Base-by-base conservation (phyloP, 2,113 vertebrate genomes). In the Pelvicachromis taeniatus region DNA sequence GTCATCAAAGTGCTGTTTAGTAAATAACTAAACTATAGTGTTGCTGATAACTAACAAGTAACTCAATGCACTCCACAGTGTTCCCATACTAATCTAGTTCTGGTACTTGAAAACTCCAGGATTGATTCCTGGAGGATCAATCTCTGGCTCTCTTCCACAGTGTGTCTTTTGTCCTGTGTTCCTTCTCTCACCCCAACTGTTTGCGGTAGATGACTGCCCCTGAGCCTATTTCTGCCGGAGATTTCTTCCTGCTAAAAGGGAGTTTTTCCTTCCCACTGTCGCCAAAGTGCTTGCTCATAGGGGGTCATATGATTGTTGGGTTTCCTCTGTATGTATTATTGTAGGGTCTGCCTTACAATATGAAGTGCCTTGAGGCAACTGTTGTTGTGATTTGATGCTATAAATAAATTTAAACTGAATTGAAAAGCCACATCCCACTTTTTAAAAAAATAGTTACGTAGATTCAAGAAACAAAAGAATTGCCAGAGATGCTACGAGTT, bases 81-180 rank as follows among this genome's bases (percentile, higher is more conserved):
- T 73, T 73, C 61, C 21, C 19, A 65, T 4, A 0, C 19, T 65
- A 13, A 19, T 40, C 11, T 40, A 65, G 21, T 9, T 65, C 40
- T 73, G 14, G 40, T 73, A 73, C 14, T 48, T 42, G 13, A 29
- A 63, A 63, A 63, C 59, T 38, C 59, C 19, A 38, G 10, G 59
- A 8, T 2, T 38, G 33, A 63, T 38, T 3, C 33, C 33, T 63
- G 59, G 19, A 38, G 33, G 2, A 63, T 59, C 26, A 0, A 59
- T 63, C 59, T 63, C 31, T n/a, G n/a, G n/a, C n/a, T n/a, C n/a
- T n/a, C n/a, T n/a, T n/a, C n/a, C n/a, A n/a, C n/a, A n/a, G n/a
- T 63, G 33, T n/a, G 17, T 63, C 0, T 63, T 38, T 13, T 63
- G n/a, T 63, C 2, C 33, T 63, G 33, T 63, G 1, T 0, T 1